phyloP scores from a whole-genome alignment of 2,888 invertebrate genomes.

The Hypomecis punctinalis region DNA sequence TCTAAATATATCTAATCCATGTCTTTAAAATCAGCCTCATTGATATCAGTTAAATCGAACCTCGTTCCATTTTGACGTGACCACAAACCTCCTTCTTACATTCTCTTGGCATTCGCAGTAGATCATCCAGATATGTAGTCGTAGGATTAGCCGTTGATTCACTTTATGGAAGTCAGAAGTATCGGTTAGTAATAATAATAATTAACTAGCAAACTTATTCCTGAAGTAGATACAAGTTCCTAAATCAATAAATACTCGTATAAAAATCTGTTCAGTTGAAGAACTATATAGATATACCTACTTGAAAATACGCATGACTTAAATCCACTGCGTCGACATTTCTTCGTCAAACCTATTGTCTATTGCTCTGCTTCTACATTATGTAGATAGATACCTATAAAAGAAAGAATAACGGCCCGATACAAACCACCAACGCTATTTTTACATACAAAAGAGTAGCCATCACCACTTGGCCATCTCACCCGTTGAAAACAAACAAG shows the following conservation, averaged over 20 bases:
- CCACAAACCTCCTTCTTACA: no score
- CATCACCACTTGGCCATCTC: constrained; percentile 55
- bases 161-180: no score
- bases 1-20: not conserved
- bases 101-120: no score
- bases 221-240: no score
- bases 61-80: not conserved
- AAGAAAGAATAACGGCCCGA: constrained; percentile 38
- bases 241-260: no score
- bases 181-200: no score
- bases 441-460: constrained; percentile 46
- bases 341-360: not conserved
- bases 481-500: constrained; percentile 50
- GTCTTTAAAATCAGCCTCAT: not conserved
- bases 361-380: not conserved
- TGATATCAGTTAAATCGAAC: not conserved
- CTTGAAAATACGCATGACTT: not conserved
- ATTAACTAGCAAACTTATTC: no score
- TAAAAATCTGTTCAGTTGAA: no score
- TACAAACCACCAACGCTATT: constrained; percentile 29
- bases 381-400: no score
- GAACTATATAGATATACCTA: not conserved
- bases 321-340: not conserved
- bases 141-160: no score
- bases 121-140: no score